Percentiles rank a stretch among this genome's conserved stretches.
phyloP scores from a whole-genome alignment of 2,888 invertebrate species.

The Rhaphigaster nebulosa region DNA sequence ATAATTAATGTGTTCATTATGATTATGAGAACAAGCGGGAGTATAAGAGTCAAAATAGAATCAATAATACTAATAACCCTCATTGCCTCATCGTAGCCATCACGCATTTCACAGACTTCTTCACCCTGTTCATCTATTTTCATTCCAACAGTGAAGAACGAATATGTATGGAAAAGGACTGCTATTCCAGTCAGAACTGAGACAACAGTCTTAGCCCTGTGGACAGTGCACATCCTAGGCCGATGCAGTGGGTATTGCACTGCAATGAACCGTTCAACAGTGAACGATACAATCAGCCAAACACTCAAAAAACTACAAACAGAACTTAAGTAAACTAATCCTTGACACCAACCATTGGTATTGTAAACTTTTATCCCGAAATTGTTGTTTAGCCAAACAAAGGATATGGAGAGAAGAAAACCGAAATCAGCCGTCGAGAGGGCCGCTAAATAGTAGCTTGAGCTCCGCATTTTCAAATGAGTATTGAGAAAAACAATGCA shows the following conservation, averaged over 20 bases:
- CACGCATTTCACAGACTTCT: slow-evolving; percentile 71
- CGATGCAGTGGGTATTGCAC: slow-evolving; percentile 76
- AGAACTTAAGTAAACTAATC: slow-evolving; percentile 71
- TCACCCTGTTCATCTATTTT: slow-evolving; percentile 67
- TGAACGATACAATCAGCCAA: slow-evolving; percentile 80
- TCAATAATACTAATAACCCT: slow-evolving; percentile 74
- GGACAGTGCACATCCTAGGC: slow-evolving; percentile 75
- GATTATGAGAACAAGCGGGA: slow-evolving; percentile 75
- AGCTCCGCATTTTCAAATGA: slow-evolving; percentile 74
- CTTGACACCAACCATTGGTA: slow-evolving; percentile 74
- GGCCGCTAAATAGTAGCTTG: slow-evolving; percentile 76
- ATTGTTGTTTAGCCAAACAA: slow-evolving; percentile 73
- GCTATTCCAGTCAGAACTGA: slow-evolving; percentile 69
- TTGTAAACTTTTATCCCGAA: slow-evolving; percentile 70
- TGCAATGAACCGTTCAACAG: slow-evolving; percentile 78
- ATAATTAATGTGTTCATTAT: slow-evolving; percentile 77
- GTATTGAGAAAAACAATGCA: slow-evolving; percentile 73
- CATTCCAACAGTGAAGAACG: slow-evolving; percentile 70
- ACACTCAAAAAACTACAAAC: slow-evolving; percentile 77
- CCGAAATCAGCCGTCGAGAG: slow-evolving; percentile 75
- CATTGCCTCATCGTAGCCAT: slow-evolving; percentile 72
- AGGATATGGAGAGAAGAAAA: slow-evolving; percentile 72
- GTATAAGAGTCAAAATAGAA: slow-evolving; percentile 75
- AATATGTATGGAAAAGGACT: slow-evolving; percentile 70
- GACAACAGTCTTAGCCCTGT: slow-evolving; percentile 74